A percentile compares a stretch with the other conserved stretches of the same genome.
Evolutionary conservation across 2,113 vertebrate genomes (phyloP).

Genomic region (Cheirogaleus medius): DNA sequence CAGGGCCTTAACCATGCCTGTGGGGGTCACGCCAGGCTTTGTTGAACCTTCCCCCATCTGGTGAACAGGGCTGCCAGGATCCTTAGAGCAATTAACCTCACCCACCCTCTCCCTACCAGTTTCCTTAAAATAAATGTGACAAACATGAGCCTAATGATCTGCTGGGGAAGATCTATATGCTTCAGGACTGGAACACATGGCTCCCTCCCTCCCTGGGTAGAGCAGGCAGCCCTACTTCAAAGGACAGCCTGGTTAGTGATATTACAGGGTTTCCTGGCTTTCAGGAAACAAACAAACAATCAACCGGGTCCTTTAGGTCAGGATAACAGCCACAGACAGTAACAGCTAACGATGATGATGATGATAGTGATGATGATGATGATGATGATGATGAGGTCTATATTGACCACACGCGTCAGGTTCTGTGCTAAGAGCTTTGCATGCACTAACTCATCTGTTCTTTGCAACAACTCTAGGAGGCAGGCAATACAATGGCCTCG

Average conservation of each 20-base stretch:
- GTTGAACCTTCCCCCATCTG: constrained; percentile 62
- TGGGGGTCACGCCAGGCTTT: constrained; percentile 48
- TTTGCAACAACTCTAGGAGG: background rate
- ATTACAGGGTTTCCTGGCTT: constrained; percentile 43
- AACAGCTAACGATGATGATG: background rate
- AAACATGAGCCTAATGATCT: constrained; percentile 74
- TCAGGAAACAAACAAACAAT: constrained; percentile 70
- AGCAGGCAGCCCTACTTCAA: constrained; percentile 68
- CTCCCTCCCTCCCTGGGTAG: background rate
- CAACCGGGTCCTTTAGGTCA: background rate
- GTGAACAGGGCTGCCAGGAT: constrained; percentile 51
- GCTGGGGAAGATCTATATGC: constrained; percentile 73
- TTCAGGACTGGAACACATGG: constrained; percentile 48
- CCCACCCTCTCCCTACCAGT: constrained; percentile 67
- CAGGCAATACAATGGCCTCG: background rate
- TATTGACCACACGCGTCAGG: background rate
- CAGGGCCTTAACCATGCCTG: background rate
- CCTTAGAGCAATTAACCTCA: constrained; percentile 74
- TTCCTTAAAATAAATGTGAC: constrained; percentile 82
- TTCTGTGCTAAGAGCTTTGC: background rate
- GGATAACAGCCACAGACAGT: background rate
- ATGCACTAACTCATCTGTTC: background rate
- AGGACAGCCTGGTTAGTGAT: background rate
- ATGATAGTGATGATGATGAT: background rate
- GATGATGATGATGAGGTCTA: background rate